Evolutionary conservation across 2,113 vertebrate species (phyloP).

Genomic region (Phaetusa simplex): DNA sequence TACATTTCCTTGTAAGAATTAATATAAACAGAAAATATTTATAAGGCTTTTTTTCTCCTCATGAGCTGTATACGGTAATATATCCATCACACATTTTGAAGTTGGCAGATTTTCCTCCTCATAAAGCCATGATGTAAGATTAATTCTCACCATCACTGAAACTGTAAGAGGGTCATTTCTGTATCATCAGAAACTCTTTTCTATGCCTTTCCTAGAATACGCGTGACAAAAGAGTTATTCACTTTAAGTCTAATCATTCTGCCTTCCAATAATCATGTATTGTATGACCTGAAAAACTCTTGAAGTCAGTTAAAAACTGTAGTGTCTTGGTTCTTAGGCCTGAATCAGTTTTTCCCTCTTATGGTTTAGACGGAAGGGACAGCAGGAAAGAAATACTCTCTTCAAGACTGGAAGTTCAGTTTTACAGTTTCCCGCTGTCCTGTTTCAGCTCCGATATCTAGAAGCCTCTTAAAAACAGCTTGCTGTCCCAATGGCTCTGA

Average conservation of each 20-base stretch:
- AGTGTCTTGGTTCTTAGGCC: not conserved
- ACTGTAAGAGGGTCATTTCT: conserved; percentile 19
- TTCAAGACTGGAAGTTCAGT: not conserved
- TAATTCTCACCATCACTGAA: not conserved
- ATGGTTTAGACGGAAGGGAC: not conserved
- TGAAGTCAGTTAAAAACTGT: not conserved
- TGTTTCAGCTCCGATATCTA: not conserved
- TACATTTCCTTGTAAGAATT: conserved; percentile 71
- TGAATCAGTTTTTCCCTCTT: not conserved
- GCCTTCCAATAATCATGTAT: not conserved
- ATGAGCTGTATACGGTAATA: conserved; percentile 40
- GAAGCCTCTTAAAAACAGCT: not conserved
- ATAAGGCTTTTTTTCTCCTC: conserved; percentile 67
- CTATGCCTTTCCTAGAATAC: not conserved
- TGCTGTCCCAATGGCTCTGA: not conserved
- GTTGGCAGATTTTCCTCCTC: conserved; percentile 57
- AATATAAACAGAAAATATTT: conserved; percentile 69
- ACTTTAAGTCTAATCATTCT: not conserved
- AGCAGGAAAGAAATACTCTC: not conserved
- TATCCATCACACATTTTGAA: conserved; percentile 23
- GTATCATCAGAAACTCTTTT: not conserved
- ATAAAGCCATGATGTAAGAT: not conserved
- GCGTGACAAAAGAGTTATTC: not conserved
- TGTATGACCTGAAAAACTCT: not conserved
- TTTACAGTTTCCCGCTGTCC: not conserved